Base-by-base conservation (phyloP, 2,113 vertebrate species). In the Cynoglossus semilaevis region DNA sequence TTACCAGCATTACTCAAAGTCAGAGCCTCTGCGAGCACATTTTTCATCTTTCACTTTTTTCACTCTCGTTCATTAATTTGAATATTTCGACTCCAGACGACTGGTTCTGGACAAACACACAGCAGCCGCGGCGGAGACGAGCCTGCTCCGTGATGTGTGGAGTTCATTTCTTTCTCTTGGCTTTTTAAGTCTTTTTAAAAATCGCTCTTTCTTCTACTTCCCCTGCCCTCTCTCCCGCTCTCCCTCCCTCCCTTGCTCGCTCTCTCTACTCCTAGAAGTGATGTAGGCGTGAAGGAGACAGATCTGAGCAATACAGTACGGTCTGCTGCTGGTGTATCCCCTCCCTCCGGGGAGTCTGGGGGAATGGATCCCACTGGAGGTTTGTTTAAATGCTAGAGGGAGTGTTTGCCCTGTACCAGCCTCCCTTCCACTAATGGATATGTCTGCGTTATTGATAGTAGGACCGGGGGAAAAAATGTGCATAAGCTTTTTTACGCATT, bases 1-100 rank as follows among this genome's bases (percentile, higher is more conserved):
- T 89, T 86, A 87, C 81, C 72, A 83, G 77, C 87, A 89, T 89
- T 89, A 87, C 81, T 89, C 87, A 89, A 86, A 85, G 87, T 87
- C 87, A 84, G 66, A 68, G 76, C 8, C 69, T 72, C 63, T 76
- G 55, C 72, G n/a, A 4, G 68, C 61, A 61, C 82, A 85, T 87
- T 86, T 79, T 73, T 87, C 87, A 86, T 83, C 72, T 80, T 83
- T 88, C 83, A 84, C 81, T 77, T 87, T 71, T 62, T 69, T 80
- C 68, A 60, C 72, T 76, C 81, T 79, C 54, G 38, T 83, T 81
- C 85, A 84, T 87, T 88, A 80, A 85, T 87, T 87, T 88, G 79
- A 87, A 87, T 86, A 84, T 84, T 51, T 54, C 54, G 12, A 67
- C 69, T 57, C 80, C 63, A 3, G 50, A 74, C 13, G 51, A 64